A percentile compares a stretch with the other conserved stretches of the same genome.
These are phyloP conservation scores for Cataglyphis albicans DNA, from an alignment of 2,888 invertebrate species.

Conservation along the genomic window DNA sequence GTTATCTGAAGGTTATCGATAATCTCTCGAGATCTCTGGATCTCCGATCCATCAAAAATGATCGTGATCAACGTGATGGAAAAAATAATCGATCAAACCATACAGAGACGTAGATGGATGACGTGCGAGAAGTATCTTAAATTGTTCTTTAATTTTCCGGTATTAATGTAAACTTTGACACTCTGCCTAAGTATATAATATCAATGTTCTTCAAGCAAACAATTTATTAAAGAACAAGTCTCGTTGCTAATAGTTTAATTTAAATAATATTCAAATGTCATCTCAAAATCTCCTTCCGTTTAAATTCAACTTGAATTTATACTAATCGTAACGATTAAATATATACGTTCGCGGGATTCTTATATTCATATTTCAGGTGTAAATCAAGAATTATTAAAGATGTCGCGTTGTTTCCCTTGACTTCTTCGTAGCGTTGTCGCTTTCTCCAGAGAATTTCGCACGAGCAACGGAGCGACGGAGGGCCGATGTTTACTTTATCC, in stretches of 20 bases:
- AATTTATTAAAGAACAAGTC: not conserved
- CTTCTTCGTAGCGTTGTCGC: constrained; percentile 3
- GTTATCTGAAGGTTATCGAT: constrained; percentile 27
- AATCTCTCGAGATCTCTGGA: not conserved
- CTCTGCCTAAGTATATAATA: not conserved
- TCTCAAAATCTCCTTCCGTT: not conserved
- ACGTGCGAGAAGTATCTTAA: not conserved
- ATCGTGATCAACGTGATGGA: not conserved
- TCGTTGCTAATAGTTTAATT: not conserved
- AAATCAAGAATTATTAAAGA: not conserved
- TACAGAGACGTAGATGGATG: constrained; percentile 10
- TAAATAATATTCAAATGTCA: not conserved
- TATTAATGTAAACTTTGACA: not conserved
- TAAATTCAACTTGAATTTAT: not conserved
- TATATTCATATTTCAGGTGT: not conserved
- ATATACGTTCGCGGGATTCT: not conserved
- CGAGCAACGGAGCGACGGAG: constrained; percentile 71
- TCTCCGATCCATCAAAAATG: constrained; percentile 17
- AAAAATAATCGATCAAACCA: constrained; percentile 32
- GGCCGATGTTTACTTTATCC: constrained; percentile 84
- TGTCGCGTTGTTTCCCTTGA: constrained; percentile 10
- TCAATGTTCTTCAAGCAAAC: not conserved
- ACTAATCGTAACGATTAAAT: not conserved
- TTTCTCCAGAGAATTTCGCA: constrained; percentile 61
- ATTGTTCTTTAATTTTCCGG: not conserved